Base-by-base conservation (phyloP, 2,797 vertebrate species). In the Sebastes steindachneri region DNA sequence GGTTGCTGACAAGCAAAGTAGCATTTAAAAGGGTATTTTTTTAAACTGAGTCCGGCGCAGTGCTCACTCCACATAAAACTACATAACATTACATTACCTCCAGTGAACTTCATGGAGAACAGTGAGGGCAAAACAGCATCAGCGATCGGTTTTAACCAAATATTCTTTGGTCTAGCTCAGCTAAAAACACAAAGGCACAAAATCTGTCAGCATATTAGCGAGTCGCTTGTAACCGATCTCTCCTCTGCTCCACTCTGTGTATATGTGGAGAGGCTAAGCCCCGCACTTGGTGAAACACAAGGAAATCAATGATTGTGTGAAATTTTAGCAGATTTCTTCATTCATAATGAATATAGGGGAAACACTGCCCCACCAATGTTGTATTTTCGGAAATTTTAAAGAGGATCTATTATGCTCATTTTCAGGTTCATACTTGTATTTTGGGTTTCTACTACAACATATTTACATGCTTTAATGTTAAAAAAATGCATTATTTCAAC, bases 281-380 rank as follows among this genome's bases (percentile, higher is more conserved):
- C 53, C 10, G 0, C 53, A 55, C 21, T 55, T 0, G 0, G 53
- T 54, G 53, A 23, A 12, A 23, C 53, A 10, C 10, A 11, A 54
- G 53, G 21, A 23, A 12, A 54, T 54, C 0, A 23, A 45, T 7
- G 53, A 14, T 25, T 3, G 53, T 54, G 53, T 23, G 53, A 54
- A 54, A 12, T 55, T 23, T 55, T 14, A 55, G 17, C 45, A 15
- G 54, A 45, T 45, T 45, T 45, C 15, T 23, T 23, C 23, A 57
- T 28, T 26, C 25, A 19, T 8, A 19, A 48, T 55, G 25, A 57
- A 28, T 28, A 17, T 17, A 26, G 55, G 7, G 57, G 25, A 29
- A 29, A 57, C 54, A 26, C 23, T 57, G 12, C 21, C 8, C 33
- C n/a, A 0, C 28, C 19, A 53, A 17, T 35, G 59, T 28, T 28